phyloP scores from a whole-genome alignment of 2,797 vertebrate genomes.

The Lophius americanus region DNA sequence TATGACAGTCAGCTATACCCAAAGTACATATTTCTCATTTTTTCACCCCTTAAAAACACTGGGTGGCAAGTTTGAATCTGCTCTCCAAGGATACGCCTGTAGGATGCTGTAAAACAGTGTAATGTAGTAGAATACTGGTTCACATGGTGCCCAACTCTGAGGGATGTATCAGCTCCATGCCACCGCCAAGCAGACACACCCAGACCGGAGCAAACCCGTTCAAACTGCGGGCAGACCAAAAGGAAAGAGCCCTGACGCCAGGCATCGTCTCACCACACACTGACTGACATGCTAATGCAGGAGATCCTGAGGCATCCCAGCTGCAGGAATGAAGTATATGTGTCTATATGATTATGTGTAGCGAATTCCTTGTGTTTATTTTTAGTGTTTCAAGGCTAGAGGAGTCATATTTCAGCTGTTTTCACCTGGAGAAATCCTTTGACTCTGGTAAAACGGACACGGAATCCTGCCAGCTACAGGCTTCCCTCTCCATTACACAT shows the following conservation, averaged over 20 bases:
- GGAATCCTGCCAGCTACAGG: not conserved
- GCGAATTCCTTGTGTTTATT: not conserved
- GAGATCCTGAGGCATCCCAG: constrained; percentile 14
- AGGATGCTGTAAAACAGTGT: not conserved
- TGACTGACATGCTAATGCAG: constrained; percentile 25
- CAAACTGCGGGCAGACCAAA: constrained; percentile 28
- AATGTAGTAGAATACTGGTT: not conserved
- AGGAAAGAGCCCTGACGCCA: constrained; percentile 42
- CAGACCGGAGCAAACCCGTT: constrained; percentile 43
- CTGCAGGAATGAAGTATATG: not conserved
- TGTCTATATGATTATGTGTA: not conserved
- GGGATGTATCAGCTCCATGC: constrained; percentile 21
- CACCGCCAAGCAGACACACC: constrained; percentile 55
- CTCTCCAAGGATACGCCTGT: too few relatives aligned
- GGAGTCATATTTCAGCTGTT: not conserved
- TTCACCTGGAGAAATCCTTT: constrained; percentile 19
- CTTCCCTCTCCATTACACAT: constrained; percentile 33
- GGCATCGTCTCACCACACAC: constrained; percentile 43
- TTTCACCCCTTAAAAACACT: too few relatives aligned
- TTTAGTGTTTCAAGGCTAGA: constrained; percentile 7
- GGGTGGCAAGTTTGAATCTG: too few relatives aligned
- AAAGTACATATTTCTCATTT: too few relatives aligned
- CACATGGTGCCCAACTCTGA: not conserved
- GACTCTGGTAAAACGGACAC: constrained; percentile 14
- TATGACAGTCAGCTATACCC: too few relatives aligned